Evolutionary conservation across 2,797 vertebrate genomes (phyloP).

Genomic region (Molossus molossus): DNA sequence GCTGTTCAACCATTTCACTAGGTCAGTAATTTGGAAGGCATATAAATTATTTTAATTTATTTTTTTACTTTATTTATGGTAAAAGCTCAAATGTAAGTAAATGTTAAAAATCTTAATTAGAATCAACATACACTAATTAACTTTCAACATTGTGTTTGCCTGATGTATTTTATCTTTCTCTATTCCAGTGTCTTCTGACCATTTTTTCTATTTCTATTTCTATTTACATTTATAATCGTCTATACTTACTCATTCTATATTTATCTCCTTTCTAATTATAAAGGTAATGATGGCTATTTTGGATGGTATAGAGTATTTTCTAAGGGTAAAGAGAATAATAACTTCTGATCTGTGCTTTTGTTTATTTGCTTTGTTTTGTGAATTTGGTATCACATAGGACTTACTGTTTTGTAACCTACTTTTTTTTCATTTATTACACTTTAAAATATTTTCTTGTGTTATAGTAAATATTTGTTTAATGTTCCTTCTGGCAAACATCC

Average conservation of each 20-base stretch:
- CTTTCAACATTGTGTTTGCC: conserved; percentile 49
- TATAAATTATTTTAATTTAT: background rate
- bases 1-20: background rate
- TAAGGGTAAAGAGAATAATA: background rate
- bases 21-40: conserved; percentile 39
- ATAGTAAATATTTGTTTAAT: background rate
- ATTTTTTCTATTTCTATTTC: conserved; percentile 20
- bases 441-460: conserved; percentile 8
- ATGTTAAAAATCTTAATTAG: conserved; percentile 50
- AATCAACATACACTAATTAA: conserved; percentile 59
- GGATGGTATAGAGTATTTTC: background rate
- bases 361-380: background rate
- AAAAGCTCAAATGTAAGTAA: background rate
- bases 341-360: background rate
- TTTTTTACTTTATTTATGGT: conserved; percentile 26
- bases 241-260: background rate
- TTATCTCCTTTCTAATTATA: conserved; percentile 7
- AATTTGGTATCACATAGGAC: background rate
- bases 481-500: background rate
- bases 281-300: background rate
- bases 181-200: background rate
- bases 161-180: background rate
- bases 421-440: background rate
- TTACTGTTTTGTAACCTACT: background rate
- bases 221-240: background rate